Percentiles rank a stretch among this genome's conserved stretches.
phyloP scores from a whole-genome alignment of 2,888 invertebrate species.

The Ennomos fuscantarius region DNA sequence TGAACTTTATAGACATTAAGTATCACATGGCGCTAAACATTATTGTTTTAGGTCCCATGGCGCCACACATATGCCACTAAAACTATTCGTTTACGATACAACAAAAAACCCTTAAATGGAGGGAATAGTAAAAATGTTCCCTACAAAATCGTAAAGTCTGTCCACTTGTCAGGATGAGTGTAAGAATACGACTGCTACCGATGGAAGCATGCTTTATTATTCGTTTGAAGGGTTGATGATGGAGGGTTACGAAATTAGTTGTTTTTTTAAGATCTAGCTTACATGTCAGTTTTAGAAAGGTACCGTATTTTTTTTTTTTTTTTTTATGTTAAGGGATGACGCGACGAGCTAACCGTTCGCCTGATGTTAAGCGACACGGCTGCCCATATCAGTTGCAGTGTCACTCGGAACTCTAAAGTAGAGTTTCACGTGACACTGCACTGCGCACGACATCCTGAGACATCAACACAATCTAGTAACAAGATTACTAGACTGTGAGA shows the following conservation, averaged over 20 bases:
- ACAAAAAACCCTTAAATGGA: constrained; percentile 58
- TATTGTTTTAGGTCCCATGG: constrained; percentile 71
- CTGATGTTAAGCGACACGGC: no score
- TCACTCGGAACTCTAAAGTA: no score
- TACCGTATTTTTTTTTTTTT: no score
- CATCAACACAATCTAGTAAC: no score
- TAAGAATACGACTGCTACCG: constrained; percentile 64
- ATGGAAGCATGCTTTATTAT: constrained; percentile 51
- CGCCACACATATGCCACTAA: constrained; percentile 75
- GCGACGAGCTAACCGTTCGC: no score
- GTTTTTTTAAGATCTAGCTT: constrained; percentile 28
- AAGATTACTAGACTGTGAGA: no score
- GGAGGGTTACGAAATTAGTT: constrained; percentile 50
- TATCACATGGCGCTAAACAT: constrained; percentile 53
- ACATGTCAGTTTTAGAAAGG: constrained; percentile 21
- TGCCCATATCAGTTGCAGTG: no score
- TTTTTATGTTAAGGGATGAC: no score
- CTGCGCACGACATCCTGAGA: no score
- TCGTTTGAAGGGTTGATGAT: constrained; percentile 41
- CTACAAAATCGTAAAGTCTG: constrained; percentile 70
- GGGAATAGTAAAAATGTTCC: constrained; percentile 64
- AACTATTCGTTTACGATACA: constrained; percentile 56
- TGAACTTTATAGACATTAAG: constrained; percentile 32
- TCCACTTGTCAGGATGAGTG: constrained; percentile 77
- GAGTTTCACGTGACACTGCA: no score